Conservation (phyloP, 2,113 vertebrate genomes). For the Labrus mixtus region DNA sequence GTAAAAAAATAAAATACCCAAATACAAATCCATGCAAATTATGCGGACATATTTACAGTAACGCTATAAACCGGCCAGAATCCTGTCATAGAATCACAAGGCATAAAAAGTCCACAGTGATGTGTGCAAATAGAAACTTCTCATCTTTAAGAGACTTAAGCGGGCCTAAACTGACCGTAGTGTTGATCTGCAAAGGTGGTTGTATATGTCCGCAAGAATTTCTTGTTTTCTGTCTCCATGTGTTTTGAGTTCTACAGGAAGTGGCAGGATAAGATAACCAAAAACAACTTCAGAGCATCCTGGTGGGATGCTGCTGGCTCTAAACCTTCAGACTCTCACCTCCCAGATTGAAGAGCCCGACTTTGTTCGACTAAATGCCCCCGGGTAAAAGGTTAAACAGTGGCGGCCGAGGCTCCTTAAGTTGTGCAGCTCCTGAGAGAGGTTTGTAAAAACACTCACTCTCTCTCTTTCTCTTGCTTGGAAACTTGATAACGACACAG, state of each 20-base stretch:
- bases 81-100: background rate
- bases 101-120: background rate
- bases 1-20: conserved; percentile 10
- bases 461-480: conserved; percentile 21
- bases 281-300: conserved; percentile 44
- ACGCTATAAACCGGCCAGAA: background rate
- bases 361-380: background rate
- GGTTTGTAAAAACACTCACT: conserved; percentile 14
- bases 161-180: too few relatives aligned
- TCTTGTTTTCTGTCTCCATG: background rate
- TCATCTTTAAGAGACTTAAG: too few relatives aligned
- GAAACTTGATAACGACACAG: conserved; percentile 44
- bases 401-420: conserved; percentile 11
- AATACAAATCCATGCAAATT: conserved; percentile 13
- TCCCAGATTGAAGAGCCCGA: background rate
- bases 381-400: background rate
- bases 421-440: conserved; percentile 31
- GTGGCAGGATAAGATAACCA: conserved; percentile 46
- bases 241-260: conserved; percentile 46
- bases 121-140: too few relatives aligned
- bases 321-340: background rate
- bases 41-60: conserved; percentile 1
- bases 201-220: background rate
- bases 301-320: conserved; percentile 20
- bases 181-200: too few relatives aligned